Evolutionary conservation across 30 jellyfish, hydroid and myxozoan genomes (phyloP), one percentile per base, ranked within the genome.

Genomic region (Sanderia malayensis): DNA sequence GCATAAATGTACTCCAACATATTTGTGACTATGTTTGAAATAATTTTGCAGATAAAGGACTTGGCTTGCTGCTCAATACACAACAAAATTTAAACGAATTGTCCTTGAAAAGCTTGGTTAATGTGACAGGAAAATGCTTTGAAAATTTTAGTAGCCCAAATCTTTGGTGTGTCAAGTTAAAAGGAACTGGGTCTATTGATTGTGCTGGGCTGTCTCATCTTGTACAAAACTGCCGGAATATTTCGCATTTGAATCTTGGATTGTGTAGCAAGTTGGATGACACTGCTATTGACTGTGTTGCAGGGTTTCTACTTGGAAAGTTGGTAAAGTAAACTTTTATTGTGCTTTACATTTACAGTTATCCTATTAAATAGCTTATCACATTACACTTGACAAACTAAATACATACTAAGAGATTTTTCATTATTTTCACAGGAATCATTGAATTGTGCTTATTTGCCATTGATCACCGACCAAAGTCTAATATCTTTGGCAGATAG

Each of bases 21-120:
- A n/a, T n/a, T n/a, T n/a, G n/a, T n/a, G n/a, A n/a, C n/a, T n/a
- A n/a, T n/a, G n/a, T n/a, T n/a, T n/a, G n/a, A n/a, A n/a, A n/a
- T n/a, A n/a, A n/a, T n/a, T n/a, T 30, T 66, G 31, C 76, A 78
- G 89, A 78, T 78, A 58, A 47, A 24, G 89, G 89, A n/a, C 89
- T 78, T 41, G 32, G 15, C 23, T 10, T 58, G 4, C 33, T 61
- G 1, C 70, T 78, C 24, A 32, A 63, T 1, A 41, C 59, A 2
- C 78, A 57, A 70, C n/a, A 31, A 28, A 66, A 25, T 31, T 28
- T 78, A 25, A 44, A 78, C 31, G 18, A 28, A 22, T 25, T 78
- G 24, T 29, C 62, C 10, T 66, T 78, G 82, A 66, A 34, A 21
- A 29, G 60, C 31, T 71, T 78, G 15, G 62, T 44, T 1, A 57